Percentiles rank a stretch among this genome's conserved stretches.
Conservation (phyloP, 2,888 invertebrate genomes). For the Tipula confusa region DNA sequence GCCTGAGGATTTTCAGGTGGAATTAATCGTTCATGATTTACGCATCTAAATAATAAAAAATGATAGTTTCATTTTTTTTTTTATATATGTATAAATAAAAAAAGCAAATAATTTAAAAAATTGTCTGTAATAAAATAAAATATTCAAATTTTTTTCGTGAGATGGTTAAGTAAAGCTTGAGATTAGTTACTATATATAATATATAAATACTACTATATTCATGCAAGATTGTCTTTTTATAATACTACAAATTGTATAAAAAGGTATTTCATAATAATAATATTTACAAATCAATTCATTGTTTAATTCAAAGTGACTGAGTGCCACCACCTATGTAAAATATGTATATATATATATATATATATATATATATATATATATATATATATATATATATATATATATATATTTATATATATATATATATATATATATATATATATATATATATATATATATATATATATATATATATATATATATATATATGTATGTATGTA, state of each 20-base stretch:
- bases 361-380: too few species aligned
- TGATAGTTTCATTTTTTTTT: background rate
- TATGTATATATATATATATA: too few species aligned
- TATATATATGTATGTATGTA: too few species aligned
- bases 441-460: too few species aligned
- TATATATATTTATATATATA: too few species aligned
- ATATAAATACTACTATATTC: background rate
- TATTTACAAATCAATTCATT: background rate
- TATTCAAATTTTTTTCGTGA: background rate
- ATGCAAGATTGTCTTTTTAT: background rate
- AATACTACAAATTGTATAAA: background rate
- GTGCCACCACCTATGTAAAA: background rate
- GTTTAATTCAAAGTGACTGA: background rate
- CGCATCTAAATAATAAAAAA: constrained; percentile 58
- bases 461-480: too few species aligned
- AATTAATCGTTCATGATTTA: constrained; percentile 55
- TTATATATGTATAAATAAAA: background rate
- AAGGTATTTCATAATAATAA: background rate
- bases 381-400: too few species aligned
- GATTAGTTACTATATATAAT: background rate
- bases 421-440: too few species aligned
- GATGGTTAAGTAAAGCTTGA: background rate
- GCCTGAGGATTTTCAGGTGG: constrained; percentile 59
- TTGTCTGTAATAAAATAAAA: background rate
- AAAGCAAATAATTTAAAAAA: background rate